phyloP scores from a whole-genome alignment of 1,140 invertebrate species.

The Temnothorax nylanderi region DNA sequence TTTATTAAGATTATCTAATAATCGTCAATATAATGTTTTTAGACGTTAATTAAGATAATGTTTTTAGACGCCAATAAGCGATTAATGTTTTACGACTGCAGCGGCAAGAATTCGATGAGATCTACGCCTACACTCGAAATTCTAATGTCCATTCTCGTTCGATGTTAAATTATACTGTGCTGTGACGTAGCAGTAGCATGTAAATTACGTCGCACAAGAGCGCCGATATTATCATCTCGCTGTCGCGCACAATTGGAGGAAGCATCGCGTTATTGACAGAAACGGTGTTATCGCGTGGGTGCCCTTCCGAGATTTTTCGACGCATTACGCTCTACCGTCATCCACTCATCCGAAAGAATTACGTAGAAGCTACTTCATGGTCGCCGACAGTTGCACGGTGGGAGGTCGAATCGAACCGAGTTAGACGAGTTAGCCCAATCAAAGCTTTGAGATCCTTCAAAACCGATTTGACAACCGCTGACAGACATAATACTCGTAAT shows the following conservation, averaged over 20 bases:
- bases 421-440: background rate
- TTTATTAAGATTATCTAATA: background rate
- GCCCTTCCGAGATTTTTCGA: conserved; percentile 57
- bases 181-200: conserved; percentile 66
- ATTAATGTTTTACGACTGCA: background rate
- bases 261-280: conserved; percentile 53
- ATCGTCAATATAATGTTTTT: background rate
- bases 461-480: background rate
- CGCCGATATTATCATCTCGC: conserved; percentile 33
- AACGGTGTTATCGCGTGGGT: conserved; percentile 64
- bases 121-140: conserved; percentile 69
- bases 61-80: too few relatives aligned
- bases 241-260: conserved; percentile 60
- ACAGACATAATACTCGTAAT: conserved; percentile 18
- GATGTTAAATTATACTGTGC: conserved; percentile 46
- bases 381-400: background rate
- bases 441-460: background rate
- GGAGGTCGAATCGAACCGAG: background rate
- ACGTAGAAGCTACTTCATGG: background rate
- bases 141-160: conserved; percentile 66
- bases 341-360: background rate
- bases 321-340: conserved; percentile 21
- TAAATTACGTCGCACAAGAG: conserved; percentile 59
- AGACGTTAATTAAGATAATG: background rate
- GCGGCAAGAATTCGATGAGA: conserved; percentile 31